A percentile compares a stretch with the other conserved stretches of the same genome.
These are phyloP conservation scores for Madoqua kirkii DNA, from an alignment of 2,113 vertebrate genomes.

Conservation along the genomic window DNA sequence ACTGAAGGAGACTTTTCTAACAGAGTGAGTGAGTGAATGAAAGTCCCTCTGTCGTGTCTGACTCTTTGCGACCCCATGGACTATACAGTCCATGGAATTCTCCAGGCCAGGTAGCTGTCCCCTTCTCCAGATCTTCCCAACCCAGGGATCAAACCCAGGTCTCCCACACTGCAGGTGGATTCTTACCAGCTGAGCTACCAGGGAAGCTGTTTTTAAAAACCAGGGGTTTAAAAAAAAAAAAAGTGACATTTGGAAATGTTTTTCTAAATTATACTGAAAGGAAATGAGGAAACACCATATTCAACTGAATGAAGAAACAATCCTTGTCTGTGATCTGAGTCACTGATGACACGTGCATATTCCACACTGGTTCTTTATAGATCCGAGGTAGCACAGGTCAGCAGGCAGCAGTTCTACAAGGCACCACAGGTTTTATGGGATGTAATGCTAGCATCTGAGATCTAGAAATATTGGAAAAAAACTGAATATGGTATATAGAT, in stretches of 20 bases:
- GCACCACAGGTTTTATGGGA: conserved; percentile 40
- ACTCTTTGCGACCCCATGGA: not conserved
- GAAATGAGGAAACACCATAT: conserved; percentile 2
- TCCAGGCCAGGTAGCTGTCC: not conserved
- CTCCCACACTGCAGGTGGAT: not conserved
- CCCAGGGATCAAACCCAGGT: not conserved
- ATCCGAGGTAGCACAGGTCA: conserved; percentile 3
- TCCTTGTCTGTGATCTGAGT: not conserved
- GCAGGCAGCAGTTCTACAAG: conserved; percentile 19
- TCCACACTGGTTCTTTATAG: not conserved
- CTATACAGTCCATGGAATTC: not conserved
- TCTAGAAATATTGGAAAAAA: not conserved
- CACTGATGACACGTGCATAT: not conserved
- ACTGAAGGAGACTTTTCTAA: not conserved
- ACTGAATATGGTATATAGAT: not conserved
- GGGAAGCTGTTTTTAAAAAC: not conserved
- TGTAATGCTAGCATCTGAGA: not conserved
- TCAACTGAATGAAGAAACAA: not conserved
- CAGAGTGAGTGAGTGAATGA: not conserved
- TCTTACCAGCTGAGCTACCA: not conserved
- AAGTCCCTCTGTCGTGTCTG: not conserved
- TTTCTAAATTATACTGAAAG: conserved; percentile 18
- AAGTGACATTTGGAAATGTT: not conserved
- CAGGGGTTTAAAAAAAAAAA: not conserved
- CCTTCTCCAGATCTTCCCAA: not conserved